phyloP scores from a whole-genome alignment of 2,888 invertebrate genomes.

The Ochropleura plecta region DNA sequence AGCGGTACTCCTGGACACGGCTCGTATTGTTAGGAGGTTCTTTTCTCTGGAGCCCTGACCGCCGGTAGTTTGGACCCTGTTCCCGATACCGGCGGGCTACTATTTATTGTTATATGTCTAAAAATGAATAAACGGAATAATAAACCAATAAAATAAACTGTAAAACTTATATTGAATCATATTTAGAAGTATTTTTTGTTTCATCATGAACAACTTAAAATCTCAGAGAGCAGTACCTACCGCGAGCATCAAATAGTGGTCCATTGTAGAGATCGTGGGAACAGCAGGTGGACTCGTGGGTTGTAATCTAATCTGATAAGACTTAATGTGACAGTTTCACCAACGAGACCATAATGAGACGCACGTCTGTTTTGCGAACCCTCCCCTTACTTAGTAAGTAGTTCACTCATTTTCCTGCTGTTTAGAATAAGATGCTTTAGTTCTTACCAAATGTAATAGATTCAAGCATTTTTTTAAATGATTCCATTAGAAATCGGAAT shows the following conservation, averaged over 20 bases:
- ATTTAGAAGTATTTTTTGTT: neutral
- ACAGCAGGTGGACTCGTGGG: constrained; percentile 75
- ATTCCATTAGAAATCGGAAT: no score
- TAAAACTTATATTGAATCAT: neutral
- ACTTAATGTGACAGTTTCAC: constrained; percentile 75
- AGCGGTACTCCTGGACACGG: no score
- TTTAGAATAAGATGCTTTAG: neutral
- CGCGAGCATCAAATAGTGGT: constrained; percentile 28
- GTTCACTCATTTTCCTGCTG: constrained; percentile 6
- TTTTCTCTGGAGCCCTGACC: no score
- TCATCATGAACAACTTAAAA: neutral
- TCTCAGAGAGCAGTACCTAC: neutral
- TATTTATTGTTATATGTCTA: no score
- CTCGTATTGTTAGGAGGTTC: no score
- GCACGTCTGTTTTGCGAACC: constrained; percentile 53
- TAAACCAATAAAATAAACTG: neutral
- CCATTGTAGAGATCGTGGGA: constrained; percentile 72
- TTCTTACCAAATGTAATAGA: neutral
- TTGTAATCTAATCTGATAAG: constrained; percentile 75
- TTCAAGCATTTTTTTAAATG: no score
- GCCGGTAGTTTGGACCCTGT: no score
- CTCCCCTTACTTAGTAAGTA: neutral
- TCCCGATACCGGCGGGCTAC: no score
- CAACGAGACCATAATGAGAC: constrained; percentile 57
- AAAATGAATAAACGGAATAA: no score